Conservation (phyloP, 2,113 vertebrate species). For the Ictalurus furcatus region DNA sequence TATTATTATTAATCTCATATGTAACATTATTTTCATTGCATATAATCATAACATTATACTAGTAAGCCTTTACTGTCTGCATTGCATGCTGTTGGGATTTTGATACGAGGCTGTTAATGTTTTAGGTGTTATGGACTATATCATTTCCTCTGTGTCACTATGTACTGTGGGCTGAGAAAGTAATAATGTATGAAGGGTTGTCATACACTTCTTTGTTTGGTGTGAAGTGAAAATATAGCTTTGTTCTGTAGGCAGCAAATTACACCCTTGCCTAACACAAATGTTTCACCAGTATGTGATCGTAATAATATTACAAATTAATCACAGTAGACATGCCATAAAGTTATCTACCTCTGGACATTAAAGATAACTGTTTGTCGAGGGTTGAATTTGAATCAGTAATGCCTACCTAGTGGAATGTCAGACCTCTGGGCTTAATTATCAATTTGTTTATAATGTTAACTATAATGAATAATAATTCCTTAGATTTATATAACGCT, state of each 20-base stretch:
- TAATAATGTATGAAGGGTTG: not conserved
- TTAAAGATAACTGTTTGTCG: not conserved
- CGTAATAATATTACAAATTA: not conserved
- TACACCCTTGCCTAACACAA: not conserved
- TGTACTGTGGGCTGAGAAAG: not conserved
- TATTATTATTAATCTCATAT: not conserved
- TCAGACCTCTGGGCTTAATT: conserved; percentile 6
- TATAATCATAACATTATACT: not conserved
- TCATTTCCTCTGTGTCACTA: not conserved
- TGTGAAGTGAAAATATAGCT: conserved; percentile 10
- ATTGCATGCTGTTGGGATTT: not conserved
- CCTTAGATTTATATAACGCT: too few species aligned
- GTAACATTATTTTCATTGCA: not conserved
- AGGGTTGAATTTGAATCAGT: not conserved
- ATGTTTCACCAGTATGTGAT: not conserved
- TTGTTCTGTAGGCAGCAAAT: conserved; percentile 25
- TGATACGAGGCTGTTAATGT: not conserved
- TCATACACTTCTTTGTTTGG: conserved; percentile 14
- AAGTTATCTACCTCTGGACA: not conserved
- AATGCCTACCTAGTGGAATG: not conserved
- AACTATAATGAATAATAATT: too few species aligned
- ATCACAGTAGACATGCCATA: not conserved
- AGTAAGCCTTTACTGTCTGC: not conserved
- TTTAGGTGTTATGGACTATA: not conserved
- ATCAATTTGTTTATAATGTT: conserved; percentile 19